These are phyloP conservation scores for Athalia rosae DNA, from an alignment of 2,888 invertebrate genomes.

Conservation along the genomic window DNA sequence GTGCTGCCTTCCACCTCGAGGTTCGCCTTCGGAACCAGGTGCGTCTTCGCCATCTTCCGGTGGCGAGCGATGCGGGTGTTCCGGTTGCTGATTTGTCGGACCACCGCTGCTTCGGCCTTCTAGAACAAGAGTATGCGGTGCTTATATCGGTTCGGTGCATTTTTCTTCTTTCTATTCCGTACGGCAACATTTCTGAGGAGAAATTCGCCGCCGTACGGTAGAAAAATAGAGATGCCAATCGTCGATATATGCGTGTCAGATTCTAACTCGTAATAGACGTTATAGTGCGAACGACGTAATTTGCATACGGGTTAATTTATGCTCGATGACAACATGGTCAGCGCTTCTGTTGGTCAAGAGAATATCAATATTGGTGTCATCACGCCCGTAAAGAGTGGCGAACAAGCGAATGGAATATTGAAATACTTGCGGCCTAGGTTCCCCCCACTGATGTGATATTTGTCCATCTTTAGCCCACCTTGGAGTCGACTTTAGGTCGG, in stretches of 20 bases:
- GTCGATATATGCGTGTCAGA: background rate
- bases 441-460: conserved; percentile 12
- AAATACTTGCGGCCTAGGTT: conserved; percentile 9
- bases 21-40: conserved; percentile 75
- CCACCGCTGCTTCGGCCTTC: conserved; percentile 78
- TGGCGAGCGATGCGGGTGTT: conserved; percentile 73
- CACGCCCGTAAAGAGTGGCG: conserved; percentile 27
- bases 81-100: conserved; percentile 75
- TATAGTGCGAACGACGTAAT: background rate
- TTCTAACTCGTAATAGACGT: conserved; percentile 1
- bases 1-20: conserved; percentile 75
- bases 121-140: conserved; percentile 59
- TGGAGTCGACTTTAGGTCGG: conserved; percentile 5
- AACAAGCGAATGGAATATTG: conserved; percentile 32
- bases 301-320: conserved; percentile 41
- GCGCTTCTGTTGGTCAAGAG: conserved; percentile 38
- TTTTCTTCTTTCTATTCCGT: background rate
- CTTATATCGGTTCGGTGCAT: background rate
- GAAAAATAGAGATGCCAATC: background rate
- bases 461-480: background rate
- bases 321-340: conserved; percentile 32
- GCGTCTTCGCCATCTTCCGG: conserved; percentile 74
- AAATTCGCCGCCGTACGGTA: background rate
- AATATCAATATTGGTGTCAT: conserved; percentile 41
- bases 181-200: too few relatives aligned